Conservation (phyloP, 2,888 invertebrate species). For the Lucinisca nassula region DNA sequence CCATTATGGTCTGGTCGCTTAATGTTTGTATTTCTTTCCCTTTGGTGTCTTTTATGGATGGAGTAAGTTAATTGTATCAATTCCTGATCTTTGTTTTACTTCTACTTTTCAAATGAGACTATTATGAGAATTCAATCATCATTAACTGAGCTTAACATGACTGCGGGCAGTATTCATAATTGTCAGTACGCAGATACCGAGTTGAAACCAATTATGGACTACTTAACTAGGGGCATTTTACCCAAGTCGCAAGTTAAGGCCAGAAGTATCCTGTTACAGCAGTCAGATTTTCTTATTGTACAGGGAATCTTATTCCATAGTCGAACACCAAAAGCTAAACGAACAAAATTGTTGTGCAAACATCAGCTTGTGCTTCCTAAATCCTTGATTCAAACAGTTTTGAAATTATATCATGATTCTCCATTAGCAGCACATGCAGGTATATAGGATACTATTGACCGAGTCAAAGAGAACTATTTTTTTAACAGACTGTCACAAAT, state of each 20-base stretch:
- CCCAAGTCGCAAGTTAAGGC: conserved; percentile 41
- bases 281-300: conserved; percentile 33
- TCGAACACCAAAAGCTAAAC: conserved; percentile 32
- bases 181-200: conserved; percentile 37
- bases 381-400: conserved; percentile 23
- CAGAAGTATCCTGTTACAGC: conserved; percentile 35
- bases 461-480: conserved; percentile 29
- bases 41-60: no score
- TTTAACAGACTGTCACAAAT: conserved; percentile 29
- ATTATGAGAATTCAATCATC: background rate
- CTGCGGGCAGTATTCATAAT: conserved; percentile 14
- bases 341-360: conserved; percentile 29
- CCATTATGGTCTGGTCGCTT: no score
- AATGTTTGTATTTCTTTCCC: no score
- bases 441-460: conserved; percentile 42
- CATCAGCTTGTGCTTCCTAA: conserved; percentile 54
- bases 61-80: no score
- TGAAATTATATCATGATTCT: conserved; percentile 47
- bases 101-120: background rate
- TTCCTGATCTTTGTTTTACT: no score
- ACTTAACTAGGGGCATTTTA: conserved; percentile 21
- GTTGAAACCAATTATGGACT: conserved; percentile 38
- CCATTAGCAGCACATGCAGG: conserved; percentile 38
- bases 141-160: conserved; percentile 10
- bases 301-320: conserved; percentile 45